phyloP scores from a whole-genome alignment of 2,888 invertebrate species.

The Graphium colonna region DNA sequence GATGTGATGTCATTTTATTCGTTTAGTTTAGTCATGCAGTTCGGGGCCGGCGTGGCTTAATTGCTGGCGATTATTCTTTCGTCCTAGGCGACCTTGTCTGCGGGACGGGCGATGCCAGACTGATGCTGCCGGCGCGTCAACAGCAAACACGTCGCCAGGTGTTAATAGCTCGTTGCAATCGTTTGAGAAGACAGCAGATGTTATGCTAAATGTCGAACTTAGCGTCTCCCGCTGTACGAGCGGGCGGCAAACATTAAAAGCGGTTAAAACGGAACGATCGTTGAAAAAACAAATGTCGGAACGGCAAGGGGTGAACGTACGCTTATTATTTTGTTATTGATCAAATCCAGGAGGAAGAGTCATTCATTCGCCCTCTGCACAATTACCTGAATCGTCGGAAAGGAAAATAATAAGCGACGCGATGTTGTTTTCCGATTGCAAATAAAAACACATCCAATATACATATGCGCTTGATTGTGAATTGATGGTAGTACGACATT shows the following conservation, averaged over 20 bases:
- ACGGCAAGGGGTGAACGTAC: background rate
- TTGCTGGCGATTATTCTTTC: conserved; percentile 36
- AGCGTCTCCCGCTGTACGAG: too few relatives aligned
- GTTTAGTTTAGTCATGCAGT: conserved; percentile 32
- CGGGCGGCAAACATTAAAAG: too few relatives aligned
- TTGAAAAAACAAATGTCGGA: background rate
- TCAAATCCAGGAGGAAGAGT: background rate
- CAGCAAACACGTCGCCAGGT: conserved; percentile 24
- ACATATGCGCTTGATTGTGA: background rate
- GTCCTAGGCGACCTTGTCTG: conserved; percentile 41
- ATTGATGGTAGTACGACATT: conserved; percentile 4
- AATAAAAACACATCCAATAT: background rate
- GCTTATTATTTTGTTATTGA: background rate
- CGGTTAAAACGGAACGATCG: too few relatives aligned
- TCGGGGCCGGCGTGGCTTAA: conserved; percentile 38
- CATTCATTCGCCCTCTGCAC: background rate
- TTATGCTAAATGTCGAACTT: conserved; percentile 4
- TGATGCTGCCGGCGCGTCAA: conserved; percentile 23
- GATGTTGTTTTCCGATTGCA: too few relatives aligned
- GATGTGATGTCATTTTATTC: conserved; percentile 18
- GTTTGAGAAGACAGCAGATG: conserved; percentile 4
- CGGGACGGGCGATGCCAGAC: conserved; percentile 22
- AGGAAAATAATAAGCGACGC: background rate
- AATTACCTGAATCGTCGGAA: background rate
- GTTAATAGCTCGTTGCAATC: conserved; percentile 21